Evolutionary conservation across 2,113 vertebrate genomes (phyloP).

Genomic region (Petromus typicus): DNA sequence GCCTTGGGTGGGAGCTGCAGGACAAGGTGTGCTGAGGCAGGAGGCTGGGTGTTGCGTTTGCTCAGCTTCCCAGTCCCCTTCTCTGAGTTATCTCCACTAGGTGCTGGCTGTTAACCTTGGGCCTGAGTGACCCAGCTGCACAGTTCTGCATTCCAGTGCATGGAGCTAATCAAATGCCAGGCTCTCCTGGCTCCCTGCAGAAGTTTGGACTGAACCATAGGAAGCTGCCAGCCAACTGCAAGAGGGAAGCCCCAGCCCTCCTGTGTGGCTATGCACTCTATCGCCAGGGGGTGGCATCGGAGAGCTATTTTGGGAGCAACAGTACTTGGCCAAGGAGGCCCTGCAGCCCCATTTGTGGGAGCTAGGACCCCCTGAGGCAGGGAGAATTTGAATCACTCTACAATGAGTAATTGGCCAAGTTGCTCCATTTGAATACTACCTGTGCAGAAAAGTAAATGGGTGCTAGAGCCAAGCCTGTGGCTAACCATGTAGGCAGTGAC

Average conservation of each 20-base stretch:
- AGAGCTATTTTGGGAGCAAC: conserved; percentile 43
- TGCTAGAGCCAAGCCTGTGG: conserved; percentile 87
- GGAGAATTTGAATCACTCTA: conserved; percentile 44
- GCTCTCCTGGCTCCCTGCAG: not conserved
- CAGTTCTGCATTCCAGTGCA: conserved; percentile 38
- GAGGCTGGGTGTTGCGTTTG: not conserved
- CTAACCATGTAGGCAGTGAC: conserved; percentile 91
- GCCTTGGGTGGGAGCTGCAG: not conserved
- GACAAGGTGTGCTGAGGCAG: not conserved
- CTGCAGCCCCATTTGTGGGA: fast-evolving
- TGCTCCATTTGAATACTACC: conserved; percentile 89
- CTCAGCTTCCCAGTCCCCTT: not conserved
- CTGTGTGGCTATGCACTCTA: not conserved
- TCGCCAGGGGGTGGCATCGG: not conserved
- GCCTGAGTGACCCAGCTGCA: not conserved
- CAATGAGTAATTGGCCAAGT: conserved; percentile 85
- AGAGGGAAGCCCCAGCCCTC: not conserved
- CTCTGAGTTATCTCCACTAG: not conserved
- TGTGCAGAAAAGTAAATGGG: conserved; percentile 91
- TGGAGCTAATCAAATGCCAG: not conserved
- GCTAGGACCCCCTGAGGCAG: not conserved
- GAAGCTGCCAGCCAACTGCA: not conserved
- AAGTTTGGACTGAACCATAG: not conserved
- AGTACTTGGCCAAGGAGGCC: not conserved
- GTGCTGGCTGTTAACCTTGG: not conserved